Conservation (phyloP, 2,797 vertebrate species). For the Pipistrellus pygmaeus region DNA sequence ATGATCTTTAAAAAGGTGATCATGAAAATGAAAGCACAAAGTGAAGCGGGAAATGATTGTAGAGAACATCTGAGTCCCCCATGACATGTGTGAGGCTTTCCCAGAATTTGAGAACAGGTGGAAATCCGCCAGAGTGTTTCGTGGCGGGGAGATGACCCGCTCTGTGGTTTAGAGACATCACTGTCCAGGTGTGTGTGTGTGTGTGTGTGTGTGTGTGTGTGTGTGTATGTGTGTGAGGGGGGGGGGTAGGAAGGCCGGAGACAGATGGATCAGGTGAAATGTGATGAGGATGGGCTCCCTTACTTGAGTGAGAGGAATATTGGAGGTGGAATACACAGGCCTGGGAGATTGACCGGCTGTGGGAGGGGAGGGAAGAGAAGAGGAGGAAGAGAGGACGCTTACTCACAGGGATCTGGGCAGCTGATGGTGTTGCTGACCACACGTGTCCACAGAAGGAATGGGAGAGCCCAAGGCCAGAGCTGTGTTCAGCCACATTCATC, state of each 20-base stretch:
- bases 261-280: not conserved
- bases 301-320: not conserved
- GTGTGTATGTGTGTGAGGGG: too few relatives aligned
- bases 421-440: not conserved
- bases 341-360: not conserved
- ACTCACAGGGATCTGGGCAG: fast-evolving
- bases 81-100: not conserved
- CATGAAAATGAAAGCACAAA: not conserved
- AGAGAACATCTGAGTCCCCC: not conserved
- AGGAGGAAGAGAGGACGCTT: not conserved
- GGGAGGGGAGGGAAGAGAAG: not conserved
- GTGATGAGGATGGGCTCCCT: not conserved
- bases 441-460: not conserved
- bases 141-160: not conserved
- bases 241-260: not conserved
- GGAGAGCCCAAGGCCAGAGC: not conserved
- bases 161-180: not conserved
- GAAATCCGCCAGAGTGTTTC: not conserved
- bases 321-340: not conserved
- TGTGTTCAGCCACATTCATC: not conserved
- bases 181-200: not conserved
- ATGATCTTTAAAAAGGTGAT: not conserved
- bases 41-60: not conserved
- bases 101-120: not conserved
- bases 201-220: too few relatives aligned